Evolutionary conservation across 2,113 vertebrate species (phyloP).

Genomic region (Thryonomys swinderianus): DNA sequence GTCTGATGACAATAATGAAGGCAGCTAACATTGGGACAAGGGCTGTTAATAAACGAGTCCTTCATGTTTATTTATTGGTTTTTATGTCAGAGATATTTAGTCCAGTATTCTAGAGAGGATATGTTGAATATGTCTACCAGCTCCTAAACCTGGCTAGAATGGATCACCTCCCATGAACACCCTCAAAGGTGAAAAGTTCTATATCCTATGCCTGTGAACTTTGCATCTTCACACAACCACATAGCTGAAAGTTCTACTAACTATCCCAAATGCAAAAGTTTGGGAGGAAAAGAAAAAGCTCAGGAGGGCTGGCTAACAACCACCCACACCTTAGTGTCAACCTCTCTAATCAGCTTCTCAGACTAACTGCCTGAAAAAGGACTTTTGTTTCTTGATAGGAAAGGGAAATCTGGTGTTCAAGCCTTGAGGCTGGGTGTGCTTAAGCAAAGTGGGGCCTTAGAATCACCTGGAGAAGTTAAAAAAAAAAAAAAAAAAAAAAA

Average conservation of each 20-base stretch:
- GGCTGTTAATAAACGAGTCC: neutral
- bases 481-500: no score
- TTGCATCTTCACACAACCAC: neutral
- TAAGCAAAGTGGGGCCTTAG: neutral
- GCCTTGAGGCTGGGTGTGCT: neutral
- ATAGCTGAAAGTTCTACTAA: neutral
- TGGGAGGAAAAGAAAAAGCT: neutral
- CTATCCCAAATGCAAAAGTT: neutral
- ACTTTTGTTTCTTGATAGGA: neutral
- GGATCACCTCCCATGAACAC: neutral
- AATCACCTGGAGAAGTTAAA: neutral
- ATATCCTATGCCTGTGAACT: neutral
- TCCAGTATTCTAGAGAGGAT: neutral
- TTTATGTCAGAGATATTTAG: neutral
- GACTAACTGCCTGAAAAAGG: neutral
- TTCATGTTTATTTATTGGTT: neutral
- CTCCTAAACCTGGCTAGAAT: neutral
- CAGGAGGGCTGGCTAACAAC: neutral
- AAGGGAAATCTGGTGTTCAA: neutral
- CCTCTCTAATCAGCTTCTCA: neutral
- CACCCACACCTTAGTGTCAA: no score
- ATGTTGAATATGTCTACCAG: neutral
- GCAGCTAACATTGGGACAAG: neutral
- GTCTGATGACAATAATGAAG: neutral
- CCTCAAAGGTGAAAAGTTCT: neutral